phyloP scores from a whole-genome alignment of 2,888 invertebrate species.

The Aquatica leii region DNA sequence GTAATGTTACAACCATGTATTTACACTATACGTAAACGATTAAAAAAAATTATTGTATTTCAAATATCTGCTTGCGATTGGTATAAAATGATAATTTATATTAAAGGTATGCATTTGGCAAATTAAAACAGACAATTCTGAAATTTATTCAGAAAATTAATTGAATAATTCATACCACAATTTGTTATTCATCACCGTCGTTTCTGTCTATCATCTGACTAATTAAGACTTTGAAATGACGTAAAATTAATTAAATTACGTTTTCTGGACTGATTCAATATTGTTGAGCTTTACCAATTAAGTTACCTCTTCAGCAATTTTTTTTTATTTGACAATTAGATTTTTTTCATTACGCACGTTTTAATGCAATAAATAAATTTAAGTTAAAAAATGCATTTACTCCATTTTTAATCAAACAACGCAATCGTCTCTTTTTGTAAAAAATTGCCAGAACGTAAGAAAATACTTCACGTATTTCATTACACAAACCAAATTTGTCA shows the following conservation, averaged over 20 bases:
- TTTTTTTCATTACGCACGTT: too few relatives aligned
- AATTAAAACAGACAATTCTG: slow-evolving; percentile 19
- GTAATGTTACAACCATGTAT: slow-evolving; percentile 19
- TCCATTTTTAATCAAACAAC: slow-evolving; percentile 10
- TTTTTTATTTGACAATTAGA: background rate
- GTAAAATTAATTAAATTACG: slow-evolving; percentile 33
- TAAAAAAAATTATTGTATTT: too few relatives aligned
- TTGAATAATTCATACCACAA: slow-evolving; percentile 29
- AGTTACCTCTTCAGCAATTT: slow-evolving; percentile 16
- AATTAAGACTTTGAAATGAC: slow-evolving; percentile 27
- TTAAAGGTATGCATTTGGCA: background rate
- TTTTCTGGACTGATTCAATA: slow-evolving; percentile 24
- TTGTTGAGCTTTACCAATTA: slow-evolving; percentile 30
- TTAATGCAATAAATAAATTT: slow-evolving; percentile 2
- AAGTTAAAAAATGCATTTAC: slow-evolving; percentile 7
- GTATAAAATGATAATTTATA: too few relatives aligned
- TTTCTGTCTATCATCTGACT: slow-evolving; percentile 33
- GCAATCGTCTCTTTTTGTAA: slow-evolving; percentile 16
- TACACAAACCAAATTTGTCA: slow-evolving; percentile 19
- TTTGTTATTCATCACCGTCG: slow-evolving; percentile 32
- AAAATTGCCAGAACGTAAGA: slow-evolving; percentile 19
- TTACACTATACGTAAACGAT: too few relatives aligned
- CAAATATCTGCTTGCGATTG: too few relatives aligned
- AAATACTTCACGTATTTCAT: slow-evolving; percentile 27
- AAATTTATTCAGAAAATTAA: slow-evolving; percentile 33